Evolutionary conservation across 2,113 vertebrate genomes (phyloP).

Genomic region (Maccullochella peelii): DNA sequence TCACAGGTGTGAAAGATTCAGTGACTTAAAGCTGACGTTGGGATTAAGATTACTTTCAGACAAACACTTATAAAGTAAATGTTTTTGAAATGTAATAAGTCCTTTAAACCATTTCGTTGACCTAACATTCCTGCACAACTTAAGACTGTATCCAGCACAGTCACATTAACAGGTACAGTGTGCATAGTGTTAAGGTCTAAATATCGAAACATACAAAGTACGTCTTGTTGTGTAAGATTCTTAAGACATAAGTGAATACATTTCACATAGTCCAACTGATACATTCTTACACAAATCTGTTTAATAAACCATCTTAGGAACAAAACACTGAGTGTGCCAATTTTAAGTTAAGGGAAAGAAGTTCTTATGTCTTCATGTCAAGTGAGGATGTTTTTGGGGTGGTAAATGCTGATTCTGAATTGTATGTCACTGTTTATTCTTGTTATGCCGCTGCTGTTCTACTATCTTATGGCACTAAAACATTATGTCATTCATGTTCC

Average conservation of each 20-base stretch:
- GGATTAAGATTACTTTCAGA: background rate
- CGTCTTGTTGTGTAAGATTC: no score
- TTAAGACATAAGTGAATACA: background rate
- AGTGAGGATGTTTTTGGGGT: no score
- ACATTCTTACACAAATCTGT: background rate
- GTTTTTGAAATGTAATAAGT: background rate
- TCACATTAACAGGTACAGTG: background rate
- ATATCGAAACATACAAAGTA: background rate
- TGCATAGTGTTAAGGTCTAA: background rate
- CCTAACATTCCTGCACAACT: background rate
- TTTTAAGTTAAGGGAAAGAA: background rate
- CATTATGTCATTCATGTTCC: background rate
- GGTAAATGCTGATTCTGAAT: background rate
- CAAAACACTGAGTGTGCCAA: background rate
- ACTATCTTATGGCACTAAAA: no score
- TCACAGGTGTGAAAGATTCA: background rate
- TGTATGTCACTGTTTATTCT: background rate
- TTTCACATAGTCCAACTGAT: background rate
- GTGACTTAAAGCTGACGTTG: background rate
- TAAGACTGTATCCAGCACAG: no score
- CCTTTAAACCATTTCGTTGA: background rate
- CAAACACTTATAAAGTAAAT: background rate
- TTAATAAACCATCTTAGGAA: background rate
- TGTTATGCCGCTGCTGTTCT: no score
- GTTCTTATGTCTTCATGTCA: background rate